Evolutionary conservation across 2,888 invertebrate genomes (phyloP).

Genomic region (Hyppa rectilinea): DNA sequence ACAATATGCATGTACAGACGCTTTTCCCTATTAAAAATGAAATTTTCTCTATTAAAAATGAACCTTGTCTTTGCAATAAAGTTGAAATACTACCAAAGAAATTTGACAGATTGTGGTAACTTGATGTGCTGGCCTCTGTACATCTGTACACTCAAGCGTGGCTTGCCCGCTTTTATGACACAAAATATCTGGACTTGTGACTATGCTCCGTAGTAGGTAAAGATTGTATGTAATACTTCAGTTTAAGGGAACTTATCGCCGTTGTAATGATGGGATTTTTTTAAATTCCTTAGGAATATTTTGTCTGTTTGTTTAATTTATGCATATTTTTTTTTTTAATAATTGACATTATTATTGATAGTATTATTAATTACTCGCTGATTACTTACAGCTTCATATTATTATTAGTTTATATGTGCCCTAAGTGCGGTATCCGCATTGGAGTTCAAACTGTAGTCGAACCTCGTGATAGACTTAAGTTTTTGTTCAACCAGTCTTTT

Average conservation of each 20-base stretch:
- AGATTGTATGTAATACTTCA: background rate
- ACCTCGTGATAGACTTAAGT: conserved; percentile 17
- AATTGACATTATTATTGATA: conserved; percentile 21
- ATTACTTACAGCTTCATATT: conserved; percentile 27
- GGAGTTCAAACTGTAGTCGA: conserved; percentile 9
- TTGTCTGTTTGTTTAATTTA: conserved; percentile 30
- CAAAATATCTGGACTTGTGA: too few relatives aligned
- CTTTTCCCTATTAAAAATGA: too few relatives aligned
- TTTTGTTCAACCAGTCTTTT: background rate
- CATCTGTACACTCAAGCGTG: too few relatives aligned
- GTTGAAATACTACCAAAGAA: too few relatives aligned
- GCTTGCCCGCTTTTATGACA: too few relatives aligned
- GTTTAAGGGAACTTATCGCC: background rate
- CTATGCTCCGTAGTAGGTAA: conserved; percentile 3
- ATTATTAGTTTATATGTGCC: conserved; percentile 5
- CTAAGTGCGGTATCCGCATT: conserved; percentile 26
- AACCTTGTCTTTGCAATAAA: too few relatives aligned
- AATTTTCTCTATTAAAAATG: too few relatives aligned
- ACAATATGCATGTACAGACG: too few relatives aligned
- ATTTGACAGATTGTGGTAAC: too few relatives aligned
- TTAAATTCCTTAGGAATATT: background rate
- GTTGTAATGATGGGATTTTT: background rate
- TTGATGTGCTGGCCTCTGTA: too few relatives aligned
- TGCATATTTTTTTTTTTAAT: conserved; percentile 9
- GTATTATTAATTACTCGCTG: conserved; percentile 26